A percentile compares a stretch with the other conserved stretches of the same genome.
phyloP scores from a whole-genome alignment of 2,113 vertebrate species.

The Microtus oregoni region DNA sequence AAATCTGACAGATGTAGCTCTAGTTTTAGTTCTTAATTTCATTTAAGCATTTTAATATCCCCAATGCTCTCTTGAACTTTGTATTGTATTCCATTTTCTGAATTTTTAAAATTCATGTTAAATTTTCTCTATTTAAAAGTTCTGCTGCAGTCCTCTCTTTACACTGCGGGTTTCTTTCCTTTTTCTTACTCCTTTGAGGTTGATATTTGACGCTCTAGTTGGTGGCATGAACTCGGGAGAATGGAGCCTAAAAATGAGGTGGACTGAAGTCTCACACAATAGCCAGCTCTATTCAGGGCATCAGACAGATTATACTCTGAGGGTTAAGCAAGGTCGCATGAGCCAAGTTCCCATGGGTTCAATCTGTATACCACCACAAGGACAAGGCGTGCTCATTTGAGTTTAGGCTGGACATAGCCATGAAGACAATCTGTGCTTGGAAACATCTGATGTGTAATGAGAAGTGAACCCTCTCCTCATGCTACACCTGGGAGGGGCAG shows the following conservation, averaged over 20 bases:
- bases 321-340: not conserved
- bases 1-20: not conserved
- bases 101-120: not conserved
- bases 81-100: not conserved
- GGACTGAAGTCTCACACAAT: not conserved
- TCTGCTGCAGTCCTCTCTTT: not conserved
- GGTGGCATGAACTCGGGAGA: not conserved
- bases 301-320: not conserved
- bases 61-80: not conserved
- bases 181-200: not conserved
- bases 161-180: not conserved
- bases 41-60: not conserved
- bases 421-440: not conserved
- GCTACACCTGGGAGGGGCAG: no score
- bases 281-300: not conserved
- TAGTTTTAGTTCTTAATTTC: conserved; percentile 31
- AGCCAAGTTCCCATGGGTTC: not conserved
- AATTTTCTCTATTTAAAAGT: not conserved
- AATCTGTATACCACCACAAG: not conserved
- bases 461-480: not conserved
- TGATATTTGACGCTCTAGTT: not conserved
- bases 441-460: not conserved
- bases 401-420: not conserved
- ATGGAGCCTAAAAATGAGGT: not conserved
- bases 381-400: not conserved